These are phyloP conservation scores for Archivesica marissinica DNA, from an alignment of 1,140 invertebrate species.

Conservation along the genomic window DNA sequence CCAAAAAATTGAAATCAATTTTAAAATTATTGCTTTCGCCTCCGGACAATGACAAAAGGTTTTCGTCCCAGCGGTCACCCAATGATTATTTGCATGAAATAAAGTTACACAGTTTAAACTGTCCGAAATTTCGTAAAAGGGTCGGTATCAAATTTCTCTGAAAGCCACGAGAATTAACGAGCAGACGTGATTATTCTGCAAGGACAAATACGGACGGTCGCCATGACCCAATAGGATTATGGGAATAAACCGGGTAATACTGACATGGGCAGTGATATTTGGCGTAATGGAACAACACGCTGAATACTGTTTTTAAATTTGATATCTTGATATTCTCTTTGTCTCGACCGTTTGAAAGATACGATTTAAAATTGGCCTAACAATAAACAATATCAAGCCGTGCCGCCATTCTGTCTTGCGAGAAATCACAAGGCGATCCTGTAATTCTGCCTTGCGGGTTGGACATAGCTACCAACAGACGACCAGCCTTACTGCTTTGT, in stretches of 20 bases:
- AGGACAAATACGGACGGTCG: slow-evolving; percentile 41
- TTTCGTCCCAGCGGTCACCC: slow-evolving; percentile 3
- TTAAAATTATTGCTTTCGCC: slow-evolving; percentile 16
- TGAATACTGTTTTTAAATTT: too few relatives aligned
- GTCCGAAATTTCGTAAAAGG: slow-evolving; percentile 16
- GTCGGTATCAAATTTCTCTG: slow-evolving; percentile 26
- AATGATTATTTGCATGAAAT: slow-evolving; percentile 49
- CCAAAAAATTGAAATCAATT: slow-evolving; percentile 46
- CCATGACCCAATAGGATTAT: slow-evolving; percentile 31
- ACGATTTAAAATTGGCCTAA: too few relatives aligned
- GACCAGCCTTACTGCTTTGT: too few relatives aligned
- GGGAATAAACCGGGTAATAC: slow-evolving; percentile 24
- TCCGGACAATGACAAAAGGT: slow-evolving; percentile 1
- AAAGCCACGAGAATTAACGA: neutral
- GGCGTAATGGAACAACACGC: too few relatives aligned
- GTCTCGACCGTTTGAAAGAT: too few relatives aligned
- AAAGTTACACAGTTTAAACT: slow-evolving; percentile 33
- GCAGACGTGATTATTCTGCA: slow-evolving; percentile 16
- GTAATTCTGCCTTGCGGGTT: too few relatives aligned
- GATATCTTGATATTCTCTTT: too few relatives aligned
- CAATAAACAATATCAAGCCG: too few relatives aligned
- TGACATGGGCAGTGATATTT: slow-evolving; percentile 40
- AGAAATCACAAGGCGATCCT: too few relatives aligned
- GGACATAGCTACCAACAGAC: too few relatives aligned
- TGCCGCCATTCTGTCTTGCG: too few relatives aligned